phyloP scores from a whole-genome alignment of 2,797 vertebrate species.

The Halcyon leucocephala region DNA sequence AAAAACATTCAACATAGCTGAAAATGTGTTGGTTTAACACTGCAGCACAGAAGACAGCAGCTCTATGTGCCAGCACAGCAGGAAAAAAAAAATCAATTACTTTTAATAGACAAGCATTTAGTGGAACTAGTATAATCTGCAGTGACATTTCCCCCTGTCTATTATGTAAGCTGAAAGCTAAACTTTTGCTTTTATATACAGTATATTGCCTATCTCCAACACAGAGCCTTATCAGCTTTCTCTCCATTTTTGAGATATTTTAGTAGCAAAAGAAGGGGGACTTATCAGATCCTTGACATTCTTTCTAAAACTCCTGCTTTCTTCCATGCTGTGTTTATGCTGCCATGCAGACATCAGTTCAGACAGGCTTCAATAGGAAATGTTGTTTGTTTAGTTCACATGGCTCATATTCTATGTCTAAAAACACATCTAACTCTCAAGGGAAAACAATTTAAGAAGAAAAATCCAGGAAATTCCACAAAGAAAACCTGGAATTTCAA shows the following conservation, averaged over 20 bases:
- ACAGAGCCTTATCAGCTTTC: neutral
- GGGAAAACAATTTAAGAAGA: neutral
- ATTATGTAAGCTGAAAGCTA: conserved; percentile 41
- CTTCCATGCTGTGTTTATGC: neutral
- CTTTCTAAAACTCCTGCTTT: neutral
- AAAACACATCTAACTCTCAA: neutral
- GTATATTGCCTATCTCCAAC: neutral
- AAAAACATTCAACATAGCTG: neutral
- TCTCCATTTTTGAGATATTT: neutral
- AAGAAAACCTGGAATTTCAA: neutral
- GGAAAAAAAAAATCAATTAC: neutral
- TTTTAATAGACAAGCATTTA: conserved; percentile 56
- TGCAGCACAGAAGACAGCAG: neutral
- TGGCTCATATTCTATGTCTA: neutral
- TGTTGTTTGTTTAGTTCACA: neutral
- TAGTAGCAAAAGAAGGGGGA: neutral
- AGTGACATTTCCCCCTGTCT: conserved; percentile 36
- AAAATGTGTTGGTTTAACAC: neutral
- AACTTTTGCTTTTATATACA: conserved; percentile 7
- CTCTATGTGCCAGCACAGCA: neutral
- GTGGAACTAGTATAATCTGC: conserved; percentile 28
- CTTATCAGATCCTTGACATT: neutral
- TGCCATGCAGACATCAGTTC: neutral
- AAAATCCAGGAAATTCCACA: neutral
- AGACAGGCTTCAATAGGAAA: neutral